A percentile compares a stretch with the other conserved stretches of the same genome.
Conservation (phyloP, 2,888 invertebrate genomes). For the Sinopyrophorus schimmeli region DNA sequence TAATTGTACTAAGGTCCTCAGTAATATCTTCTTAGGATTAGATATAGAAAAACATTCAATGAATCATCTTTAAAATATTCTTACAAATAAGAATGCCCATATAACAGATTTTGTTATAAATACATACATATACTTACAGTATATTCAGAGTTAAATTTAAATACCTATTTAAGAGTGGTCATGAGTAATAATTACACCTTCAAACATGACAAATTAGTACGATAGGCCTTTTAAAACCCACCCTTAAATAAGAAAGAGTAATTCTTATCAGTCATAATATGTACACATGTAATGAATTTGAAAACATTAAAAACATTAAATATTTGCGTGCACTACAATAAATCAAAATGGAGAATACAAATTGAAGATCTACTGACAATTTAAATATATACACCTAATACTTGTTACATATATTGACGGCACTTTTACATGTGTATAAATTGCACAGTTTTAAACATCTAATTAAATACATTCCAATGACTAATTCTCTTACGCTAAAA, state of each 20-base stretch:
- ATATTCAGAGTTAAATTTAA: conserved; percentile 1
- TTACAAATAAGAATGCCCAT: conserved; percentile 30
- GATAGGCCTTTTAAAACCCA: neutral
- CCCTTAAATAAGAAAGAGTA: conserved; percentile 12
- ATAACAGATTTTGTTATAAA: conserved; percentile 13
- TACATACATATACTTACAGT: conserved; percentile 15
- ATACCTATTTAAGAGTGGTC: conserved; percentile 12
- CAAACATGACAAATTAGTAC: neutral
- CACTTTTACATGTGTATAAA: conserved; percentile 48
- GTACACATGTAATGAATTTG: neutral
- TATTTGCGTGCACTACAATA: neutral
- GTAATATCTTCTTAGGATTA: no score
- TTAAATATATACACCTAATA: conserved; percentile 48
- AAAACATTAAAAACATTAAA: no score
- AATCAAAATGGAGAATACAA: conserved; percentile 25
- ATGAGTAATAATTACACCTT: neutral
- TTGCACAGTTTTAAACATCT: conserved; percentile 43
- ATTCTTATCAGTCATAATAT: neutral
- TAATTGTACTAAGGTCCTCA: no score
- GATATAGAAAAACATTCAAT: no score
- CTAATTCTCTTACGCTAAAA: no score
- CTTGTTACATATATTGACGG: conserved; percentile 51
- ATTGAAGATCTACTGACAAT: no score
- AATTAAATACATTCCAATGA: conserved; percentile 27
- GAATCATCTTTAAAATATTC: conserved; percentile 23